phyloP scores from a whole-genome alignment of 30 jellyfish, hydroid and myxozoan species.

The Sanderia malayensis region DNA sequence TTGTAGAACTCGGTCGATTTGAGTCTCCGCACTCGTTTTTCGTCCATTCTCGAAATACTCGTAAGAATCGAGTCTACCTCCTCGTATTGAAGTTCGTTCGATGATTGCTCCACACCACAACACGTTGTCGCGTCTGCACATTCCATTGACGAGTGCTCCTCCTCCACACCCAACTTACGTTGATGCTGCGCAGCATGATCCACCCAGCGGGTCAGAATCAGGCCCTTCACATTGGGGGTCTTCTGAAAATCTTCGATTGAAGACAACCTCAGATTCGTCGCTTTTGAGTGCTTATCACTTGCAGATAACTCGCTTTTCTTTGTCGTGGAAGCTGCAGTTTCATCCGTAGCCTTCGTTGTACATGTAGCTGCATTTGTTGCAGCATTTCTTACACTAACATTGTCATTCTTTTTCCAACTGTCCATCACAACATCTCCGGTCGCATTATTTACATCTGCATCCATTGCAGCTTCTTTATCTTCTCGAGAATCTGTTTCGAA shows the following conservation, averaged over 20 bases:
- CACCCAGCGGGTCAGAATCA: slow-evolving; percentile 69
- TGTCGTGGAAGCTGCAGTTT: too few species aligned
- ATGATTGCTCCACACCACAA: slow-evolving; percentile 38
- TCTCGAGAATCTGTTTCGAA: too few species aligned
- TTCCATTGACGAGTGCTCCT: slow-evolving; percentile 13
- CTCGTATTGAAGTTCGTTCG: slow-evolving; percentile 61
- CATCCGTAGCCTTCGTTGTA: too few species aligned
- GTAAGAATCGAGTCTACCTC: slow-evolving; percentile 88
- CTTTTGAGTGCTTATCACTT: too few species aligned
- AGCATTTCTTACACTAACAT: too few species aligned
- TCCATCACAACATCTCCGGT: too few species aligned
- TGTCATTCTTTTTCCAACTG: too few species aligned
- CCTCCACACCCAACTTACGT: slow-evolving; percentile 31
- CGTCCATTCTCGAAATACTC: slow-evolving; percentile 96
- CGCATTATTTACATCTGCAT: too few species aligned
- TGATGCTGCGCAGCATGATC: slow-evolving; percentile 42
- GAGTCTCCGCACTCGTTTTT: slow-evolving; percentile 49
- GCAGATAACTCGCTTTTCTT: too few species aligned
- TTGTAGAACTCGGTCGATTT: slow-evolving; percentile 70
- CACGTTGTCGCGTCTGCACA: too few species aligned
- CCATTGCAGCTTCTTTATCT: too few species aligned
- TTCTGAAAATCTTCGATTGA: slow-evolving; percentile 36
- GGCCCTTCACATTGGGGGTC: slow-evolving; percentile 44
- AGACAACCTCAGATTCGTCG: background rate
- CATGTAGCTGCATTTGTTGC: too few species aligned